Percentiles rank a stretch among this genome's conserved stretches.
These are phyloP conservation scores for Columba janthina DNA, from an alignment of 2,113 vertebrate species.

Conservation along the genomic window DNA sequence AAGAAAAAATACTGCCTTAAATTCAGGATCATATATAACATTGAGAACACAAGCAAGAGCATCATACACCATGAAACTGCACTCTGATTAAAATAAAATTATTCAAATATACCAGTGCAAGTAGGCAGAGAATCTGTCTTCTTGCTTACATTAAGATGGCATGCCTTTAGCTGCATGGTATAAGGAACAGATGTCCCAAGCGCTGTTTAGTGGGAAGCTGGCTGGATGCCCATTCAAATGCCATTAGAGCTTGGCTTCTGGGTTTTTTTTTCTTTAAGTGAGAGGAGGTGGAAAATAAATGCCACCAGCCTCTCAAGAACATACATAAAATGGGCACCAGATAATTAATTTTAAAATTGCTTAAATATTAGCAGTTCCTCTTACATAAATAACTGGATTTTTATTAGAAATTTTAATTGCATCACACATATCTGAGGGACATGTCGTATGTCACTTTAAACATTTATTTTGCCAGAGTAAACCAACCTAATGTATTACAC, in stretches of 20 bases:
- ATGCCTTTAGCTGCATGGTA: not conserved
- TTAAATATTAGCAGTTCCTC: slow-evolving; percentile 59
- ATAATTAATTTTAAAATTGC: slow-evolving; percentile 12
- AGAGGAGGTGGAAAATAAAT: slow-evolving; percentile 29
- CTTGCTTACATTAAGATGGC: not conserved
- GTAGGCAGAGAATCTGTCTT: not conserved
- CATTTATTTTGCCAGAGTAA: not conserved
- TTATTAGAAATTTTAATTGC: slow-evolving; percentile 53
- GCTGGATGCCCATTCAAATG: slow-evolving; percentile 24
- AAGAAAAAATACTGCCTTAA: not conserved
- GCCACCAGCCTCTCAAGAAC: slow-evolving; percentile 12
- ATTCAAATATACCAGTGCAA: not conserved
- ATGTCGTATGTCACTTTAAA: not conserved
- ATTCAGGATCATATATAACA: not conserved
- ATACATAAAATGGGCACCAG: not conserved
- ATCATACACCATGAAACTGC: not conserved
- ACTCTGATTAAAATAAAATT: not conserved
- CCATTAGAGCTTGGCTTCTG: slow-evolving; percentile 47
- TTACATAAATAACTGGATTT: slow-evolving; percentile 42
- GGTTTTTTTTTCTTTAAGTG: not conserved
- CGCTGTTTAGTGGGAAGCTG: not conserved
- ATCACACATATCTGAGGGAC: not conserved
- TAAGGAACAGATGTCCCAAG: slow-evolving; percentile 56
- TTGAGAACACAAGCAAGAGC: not conserved
- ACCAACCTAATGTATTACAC: not conserved